phyloP scores from a whole-genome alignment of 2,113 vertebrate species.

The Alces alces region DNA sequence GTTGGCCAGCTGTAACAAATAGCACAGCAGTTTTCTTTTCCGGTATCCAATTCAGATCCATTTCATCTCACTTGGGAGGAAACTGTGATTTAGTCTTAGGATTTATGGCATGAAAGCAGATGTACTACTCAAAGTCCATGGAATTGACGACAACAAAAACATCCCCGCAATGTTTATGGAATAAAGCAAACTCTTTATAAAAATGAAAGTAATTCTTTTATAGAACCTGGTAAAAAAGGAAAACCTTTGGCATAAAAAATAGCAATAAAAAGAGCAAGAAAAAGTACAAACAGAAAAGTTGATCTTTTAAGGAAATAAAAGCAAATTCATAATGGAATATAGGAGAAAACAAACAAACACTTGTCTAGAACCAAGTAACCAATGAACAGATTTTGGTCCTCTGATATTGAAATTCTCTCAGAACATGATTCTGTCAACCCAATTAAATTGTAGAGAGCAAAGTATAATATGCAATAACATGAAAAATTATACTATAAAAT shows the following conservation, averaged over 20 bases:
- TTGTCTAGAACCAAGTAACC: not conserved
- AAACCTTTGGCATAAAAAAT: not conserved
- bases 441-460: not conserved
- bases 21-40: conserved; percentile 46
- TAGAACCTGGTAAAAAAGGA: not conserved
- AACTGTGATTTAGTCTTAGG: conserved; percentile 30
- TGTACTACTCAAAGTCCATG: not conserved
- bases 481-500: not conserved
- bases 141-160: not conserved
- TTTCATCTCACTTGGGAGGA: conserved; percentile 51
- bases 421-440: not conserved
- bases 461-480: not conserved
- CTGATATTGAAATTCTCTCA: not conserved
- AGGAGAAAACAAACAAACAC: not conserved
- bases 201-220: not conserved
- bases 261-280: not conserved
- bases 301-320: not conserved
- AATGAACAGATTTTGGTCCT: not conserved
- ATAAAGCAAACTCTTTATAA: not conserved
- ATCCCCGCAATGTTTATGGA: not conserved
- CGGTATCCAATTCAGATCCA: conserved; percentile 46
- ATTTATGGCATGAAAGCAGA: conserved; percentile 53
- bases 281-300: not conserved
- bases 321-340: not conserved
- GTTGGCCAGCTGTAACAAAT: conserved; percentile 47